These are phyloP conservation scores for Rhineura floridana DNA, from an alignment of 2,113 vertebrate genomes.

Conservation along the genomic window DNA sequence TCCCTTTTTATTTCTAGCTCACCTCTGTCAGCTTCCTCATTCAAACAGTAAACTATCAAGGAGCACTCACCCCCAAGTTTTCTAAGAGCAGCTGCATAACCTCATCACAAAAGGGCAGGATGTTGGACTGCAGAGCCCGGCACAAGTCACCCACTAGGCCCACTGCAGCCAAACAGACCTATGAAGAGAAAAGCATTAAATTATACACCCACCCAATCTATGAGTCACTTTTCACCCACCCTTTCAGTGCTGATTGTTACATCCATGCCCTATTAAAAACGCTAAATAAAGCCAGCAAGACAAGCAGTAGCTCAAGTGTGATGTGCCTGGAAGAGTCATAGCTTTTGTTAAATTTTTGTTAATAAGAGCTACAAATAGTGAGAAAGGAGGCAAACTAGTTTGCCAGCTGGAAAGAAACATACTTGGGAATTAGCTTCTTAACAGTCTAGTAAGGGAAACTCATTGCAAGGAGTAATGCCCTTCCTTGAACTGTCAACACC, in stretches of 20 bases:
- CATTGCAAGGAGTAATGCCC: not conserved
- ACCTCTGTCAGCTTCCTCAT: conserved; percentile 23
- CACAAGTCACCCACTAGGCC: conserved; percentile 96
- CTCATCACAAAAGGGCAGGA: conserved; percentile 96
- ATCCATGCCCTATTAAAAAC: not conserved
- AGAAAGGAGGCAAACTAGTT: not conserved
- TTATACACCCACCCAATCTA: conserved; percentile 24
- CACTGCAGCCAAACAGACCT: conserved; percentile 96
- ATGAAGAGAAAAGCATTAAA: conserved; percentile 38
- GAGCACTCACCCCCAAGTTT: conserved; percentile 91
- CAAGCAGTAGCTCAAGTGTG: not conserved
- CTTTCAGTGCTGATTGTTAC: not conserved
- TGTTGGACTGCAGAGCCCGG: conserved; percentile 92
- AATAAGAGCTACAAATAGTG: not conserved
- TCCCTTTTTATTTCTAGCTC: not conserved
- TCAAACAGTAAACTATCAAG: conserved; percentile 16
- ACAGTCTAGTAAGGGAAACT: not conserved
- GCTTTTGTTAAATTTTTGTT: not conserved
- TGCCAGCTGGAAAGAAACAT: not conserved
- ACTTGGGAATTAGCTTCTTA: not conserved
- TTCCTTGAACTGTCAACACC: not conserved
- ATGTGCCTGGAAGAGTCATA: not conserved
- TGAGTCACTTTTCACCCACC: conserved; percentile 27
- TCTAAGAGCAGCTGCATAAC: conserved; percentile 98
- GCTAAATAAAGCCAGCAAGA: fast-evolving